Evolutionary conservation across 2,797 vertebrate species (phyloP).

Genomic region (Columba guinea): DNA sequence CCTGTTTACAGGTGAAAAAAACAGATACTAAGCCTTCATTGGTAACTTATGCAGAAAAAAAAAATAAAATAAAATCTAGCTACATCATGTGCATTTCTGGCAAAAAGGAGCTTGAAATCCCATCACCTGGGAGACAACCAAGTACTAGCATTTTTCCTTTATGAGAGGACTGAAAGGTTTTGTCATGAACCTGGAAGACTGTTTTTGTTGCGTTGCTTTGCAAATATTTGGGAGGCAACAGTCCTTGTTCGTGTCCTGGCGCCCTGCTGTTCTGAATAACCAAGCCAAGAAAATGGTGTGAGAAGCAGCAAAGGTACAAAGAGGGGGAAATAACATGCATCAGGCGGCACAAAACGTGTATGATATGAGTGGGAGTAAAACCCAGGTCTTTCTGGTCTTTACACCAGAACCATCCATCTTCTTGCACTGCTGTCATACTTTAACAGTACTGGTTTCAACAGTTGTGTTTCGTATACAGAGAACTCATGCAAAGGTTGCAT

Average conservation of each 20-base stretch:
- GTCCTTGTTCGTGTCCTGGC: not conserved
- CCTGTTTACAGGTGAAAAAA: constrained; percentile 5
- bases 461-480: not conserved
- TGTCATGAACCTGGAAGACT: not conserved
- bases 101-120: constrained; percentile 14
- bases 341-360: not conserved
- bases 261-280: not conserved
- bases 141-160: not conserved
- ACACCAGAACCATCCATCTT: not conserved
- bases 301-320: not conserved
- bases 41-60: not conserved
- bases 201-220: not conserved
- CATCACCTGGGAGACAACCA: constrained; percentile 53
- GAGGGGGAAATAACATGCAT: not conserved
- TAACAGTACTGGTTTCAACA: not conserved
- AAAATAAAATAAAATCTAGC: not conserved
- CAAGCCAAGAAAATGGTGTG: not conserved
- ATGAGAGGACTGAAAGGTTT: not conserved
- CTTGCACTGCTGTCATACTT: not conserved
- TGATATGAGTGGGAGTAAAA: not conserved
- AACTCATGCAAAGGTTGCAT: not conserved
- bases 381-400: not conserved
- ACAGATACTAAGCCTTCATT: not conserved
- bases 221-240: not conserved
- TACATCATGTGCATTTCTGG: not conserved